Percentiles rank a stretch among this genome's conserved stretches.
Conservation (phyloP, 1,140 invertebrate genomes). For the Achroia grisella region DNA sequence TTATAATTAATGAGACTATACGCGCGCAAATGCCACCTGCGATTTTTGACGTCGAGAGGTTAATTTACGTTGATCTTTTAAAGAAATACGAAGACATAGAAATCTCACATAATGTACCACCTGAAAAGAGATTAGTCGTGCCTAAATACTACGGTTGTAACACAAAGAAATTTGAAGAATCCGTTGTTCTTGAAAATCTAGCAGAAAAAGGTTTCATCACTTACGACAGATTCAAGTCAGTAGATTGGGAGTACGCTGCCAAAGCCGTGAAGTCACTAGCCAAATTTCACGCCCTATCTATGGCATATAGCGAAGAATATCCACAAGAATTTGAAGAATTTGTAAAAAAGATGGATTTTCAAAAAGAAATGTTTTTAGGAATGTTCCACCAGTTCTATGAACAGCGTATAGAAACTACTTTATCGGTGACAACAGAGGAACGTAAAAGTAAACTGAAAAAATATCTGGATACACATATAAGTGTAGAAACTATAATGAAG, state of each 20-base stretch:
- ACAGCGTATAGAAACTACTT: not conserved
- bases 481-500: not conserved
- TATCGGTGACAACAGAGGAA: conserved; percentile 16
- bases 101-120: conserved; percentile 15
- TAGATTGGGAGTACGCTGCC: conserved; percentile 37
- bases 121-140: conserved; percentile 7
- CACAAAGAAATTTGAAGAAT: conserved; percentile 25
- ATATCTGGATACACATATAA: not conserved
- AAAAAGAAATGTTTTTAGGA: conserved; percentile 2
- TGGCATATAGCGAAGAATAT: conserved; percentile 22
- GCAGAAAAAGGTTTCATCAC: conserved; percentile 20
- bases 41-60: conserved; percentile 28
- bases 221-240: conserved; percentile 33
- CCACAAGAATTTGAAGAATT: conserved; percentile 26
- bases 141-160: conserved; percentile 31
- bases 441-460: conserved; percentile 13
- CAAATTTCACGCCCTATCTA: conserved; percentile 42
- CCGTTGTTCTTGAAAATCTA: conserved; percentile 40
- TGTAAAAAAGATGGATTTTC: not conserved
- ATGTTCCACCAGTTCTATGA: conserved; percentile 10
- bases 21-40: conserved; percentile 12
- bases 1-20: conserved; percentile 12
- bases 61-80: conserved; percentile 17
- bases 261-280: conserved; percentile 31
- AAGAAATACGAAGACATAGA: conserved; percentile 14